phyloP scores from a whole-genome alignment of 2,888 invertebrate species.

The Mesorhabditis spiculigera region DNA sequence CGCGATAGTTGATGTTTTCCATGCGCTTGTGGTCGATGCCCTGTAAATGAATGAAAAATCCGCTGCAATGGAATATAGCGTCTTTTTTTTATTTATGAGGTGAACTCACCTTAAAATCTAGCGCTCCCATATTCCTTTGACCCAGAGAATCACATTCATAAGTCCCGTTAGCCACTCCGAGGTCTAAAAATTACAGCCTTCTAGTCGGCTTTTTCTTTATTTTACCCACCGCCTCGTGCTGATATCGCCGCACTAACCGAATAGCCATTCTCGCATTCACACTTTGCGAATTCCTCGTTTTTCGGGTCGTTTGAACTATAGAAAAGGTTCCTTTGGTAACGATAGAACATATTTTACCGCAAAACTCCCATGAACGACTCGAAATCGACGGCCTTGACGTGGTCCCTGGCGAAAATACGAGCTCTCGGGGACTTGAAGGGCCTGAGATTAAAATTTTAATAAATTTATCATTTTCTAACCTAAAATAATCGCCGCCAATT shows the following conservation, averaged over 20 bases:
- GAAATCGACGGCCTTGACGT: conserved; percentile 65
- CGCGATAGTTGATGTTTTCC: conserved; percentile 63
- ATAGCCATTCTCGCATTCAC: conserved; percentile 70
- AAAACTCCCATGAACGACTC: conserved; percentile 66
- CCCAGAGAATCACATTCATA: conserved; percentile 70
- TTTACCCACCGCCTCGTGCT: conserved; percentile 68
- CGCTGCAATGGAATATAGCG: background rate
- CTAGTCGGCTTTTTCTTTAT: background rate
- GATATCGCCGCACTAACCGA: conserved; percentile 72
- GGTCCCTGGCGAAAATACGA: conserved; percentile 61
- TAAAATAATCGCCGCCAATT: conserved; percentile 60
- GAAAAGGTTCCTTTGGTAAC: no score
- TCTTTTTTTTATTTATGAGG: background rate
- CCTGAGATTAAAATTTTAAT: conserved; percentile 62
- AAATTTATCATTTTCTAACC: conserved; percentile 56
- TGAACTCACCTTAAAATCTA: conserved; percentile 66
- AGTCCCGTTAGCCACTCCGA: conserved; percentile 69
- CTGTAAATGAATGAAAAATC: conserved; percentile 9
- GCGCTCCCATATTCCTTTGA: conserved; percentile 70
- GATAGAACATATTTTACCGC: no score
- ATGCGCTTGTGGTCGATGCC: conserved; percentile 32
- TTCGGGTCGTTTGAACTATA: conserved; percentile 68
- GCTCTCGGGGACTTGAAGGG: conserved; percentile 64
- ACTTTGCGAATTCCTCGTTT: conserved; percentile 70
- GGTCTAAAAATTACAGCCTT: conserved; percentile 25